Evolutionary conservation across 1,140 invertebrate genomes (phyloP), one percentile per base, ranked within the genome.

Genomic region (Plutomurus gul): DNA sequence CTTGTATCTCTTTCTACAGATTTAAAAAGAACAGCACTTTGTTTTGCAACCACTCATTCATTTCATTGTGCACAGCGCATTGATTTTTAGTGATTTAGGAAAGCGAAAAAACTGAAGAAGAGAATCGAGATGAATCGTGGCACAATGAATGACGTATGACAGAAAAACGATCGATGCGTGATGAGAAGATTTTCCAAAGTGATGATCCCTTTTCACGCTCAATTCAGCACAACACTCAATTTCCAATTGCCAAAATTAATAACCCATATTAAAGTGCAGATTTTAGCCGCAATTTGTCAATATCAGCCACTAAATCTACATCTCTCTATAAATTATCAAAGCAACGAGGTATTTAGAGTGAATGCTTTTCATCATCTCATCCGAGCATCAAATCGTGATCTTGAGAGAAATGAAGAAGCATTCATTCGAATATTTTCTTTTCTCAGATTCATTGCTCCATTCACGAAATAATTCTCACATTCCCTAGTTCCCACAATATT

Each of bases 61-160:
- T n/a, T n/a, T 10, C 39, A 43, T 43, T 10, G 2, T 13, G 39
- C 7, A 2, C 39, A 43, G 39, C 7, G 39, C n/a, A 65, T 65
- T 36, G 56, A 65, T 65, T 65, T 65, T 65, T 65, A 33, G 22
- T 33, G 36, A 65, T 33, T 30, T 65, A 65, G 56, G 56, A 65
- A 65, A 65, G 56, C 56, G 56, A 65, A 33, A 65, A 65, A 65
- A 13, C 30, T 65, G 2, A 3, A 43, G 2, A 27, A 65, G 56
- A 65, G 20, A 30, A 33, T 65, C 56, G 56, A 65, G 27, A 65
- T 30, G 56, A 65, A 65, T 65, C 56, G 1, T 65, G 56, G 56
- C 27, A 65, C 56, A 65, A 65, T 65, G 56, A 65, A 27, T 65
- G 56, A 65, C 56, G 56, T 65, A 33, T 65, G 56, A 65, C 56